Base-by-base conservation (phyloP, 1,140 invertebrate genomes). In the Manduca sexta region DNA sequence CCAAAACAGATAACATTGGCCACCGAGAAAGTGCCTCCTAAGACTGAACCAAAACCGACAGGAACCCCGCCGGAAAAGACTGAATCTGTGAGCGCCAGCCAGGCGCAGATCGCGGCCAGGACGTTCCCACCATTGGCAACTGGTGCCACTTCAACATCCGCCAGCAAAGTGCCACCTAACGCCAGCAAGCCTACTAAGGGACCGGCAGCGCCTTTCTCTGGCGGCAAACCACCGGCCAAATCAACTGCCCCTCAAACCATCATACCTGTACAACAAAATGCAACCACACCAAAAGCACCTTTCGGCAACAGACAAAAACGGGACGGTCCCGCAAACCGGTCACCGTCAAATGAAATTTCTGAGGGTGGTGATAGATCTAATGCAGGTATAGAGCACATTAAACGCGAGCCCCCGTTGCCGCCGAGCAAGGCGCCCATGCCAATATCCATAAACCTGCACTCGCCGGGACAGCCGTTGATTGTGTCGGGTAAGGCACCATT, bases 401-500 rank as follows among this genome's bases (percentile, higher is more conserved):
- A 84, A 34, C 66, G 76, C 10, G 75, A 79, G 21, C 69, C 82
- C 6, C 81, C 72, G 1, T 57, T 79, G 39, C 82, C 77, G 11
- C 79, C 72, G 2, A 84, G 75, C 52, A 84, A 77, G 44, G 74
- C 74, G 1, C 77, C 70, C 7, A 85, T 84, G 76, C 78, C 71
- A 3, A 87, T 84, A 37, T 78, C 73, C 2, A 80, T 83, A 11
- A 80, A 71, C 2, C 54, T 77, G 10, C 74, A 77, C 41, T 66
- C 71, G 8, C 76, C 78, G 44, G 84, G 82, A 0, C 70, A 69
- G 1, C 80, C 80, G 2, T 51, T 83, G 31, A 84, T 82, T n/a
- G 78, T 86, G 5, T 75, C 77, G 0, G 85, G 82, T 46, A 86
- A 86, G 39, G 72, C 83, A 0, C 86, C 84, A 1, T 87, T 87